Evolutionary conservation across 2,113 vertebrate genomes (phyloP).

Genomic region (Hemichromis elongatus): DNA sequence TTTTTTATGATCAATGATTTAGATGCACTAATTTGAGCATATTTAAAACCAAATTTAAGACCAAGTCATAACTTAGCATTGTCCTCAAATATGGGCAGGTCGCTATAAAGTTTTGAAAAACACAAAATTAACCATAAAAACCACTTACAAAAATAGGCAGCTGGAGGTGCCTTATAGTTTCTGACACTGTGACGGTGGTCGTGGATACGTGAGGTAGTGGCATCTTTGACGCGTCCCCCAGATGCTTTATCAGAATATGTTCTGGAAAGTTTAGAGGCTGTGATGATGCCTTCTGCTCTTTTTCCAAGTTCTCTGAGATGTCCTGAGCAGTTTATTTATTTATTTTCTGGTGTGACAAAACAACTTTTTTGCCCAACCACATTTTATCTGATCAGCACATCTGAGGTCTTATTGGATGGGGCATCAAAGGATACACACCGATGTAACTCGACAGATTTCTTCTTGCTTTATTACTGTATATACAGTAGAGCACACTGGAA

Average conservation of each 20-base stretch:
- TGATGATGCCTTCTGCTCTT: background rate
- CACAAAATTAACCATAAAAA: too few species aligned
- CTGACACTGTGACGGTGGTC: too few species aligned
- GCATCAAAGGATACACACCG: background rate
- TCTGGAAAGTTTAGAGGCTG: background rate
- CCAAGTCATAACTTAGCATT: too few species aligned
- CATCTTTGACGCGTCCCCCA: background rate
- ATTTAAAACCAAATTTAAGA: too few species aligned
- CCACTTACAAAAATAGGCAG: too few species aligned
- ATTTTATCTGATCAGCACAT: background rate
- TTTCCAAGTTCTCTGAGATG: background rate
- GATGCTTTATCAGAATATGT: background rate
- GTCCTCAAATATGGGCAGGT: too few species aligned
- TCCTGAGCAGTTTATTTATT: background rate
- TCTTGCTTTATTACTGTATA: constrained; percentile 45
- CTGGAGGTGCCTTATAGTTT: too few species aligned
- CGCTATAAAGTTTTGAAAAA: too few species aligned
- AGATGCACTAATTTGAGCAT: too few species aligned
- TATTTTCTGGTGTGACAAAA: background rate
- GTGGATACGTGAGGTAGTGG: too few species aligned
- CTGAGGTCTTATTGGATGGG: background rate
- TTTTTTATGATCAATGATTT: too few species aligned
- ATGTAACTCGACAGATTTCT: background rate
- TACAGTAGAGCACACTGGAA: constrained; percentile 35
- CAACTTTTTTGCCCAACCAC: too few species aligned